Base-by-base conservation (phyloP, 2,797 vertebrate species). In the Cuniculus paca region DNA sequence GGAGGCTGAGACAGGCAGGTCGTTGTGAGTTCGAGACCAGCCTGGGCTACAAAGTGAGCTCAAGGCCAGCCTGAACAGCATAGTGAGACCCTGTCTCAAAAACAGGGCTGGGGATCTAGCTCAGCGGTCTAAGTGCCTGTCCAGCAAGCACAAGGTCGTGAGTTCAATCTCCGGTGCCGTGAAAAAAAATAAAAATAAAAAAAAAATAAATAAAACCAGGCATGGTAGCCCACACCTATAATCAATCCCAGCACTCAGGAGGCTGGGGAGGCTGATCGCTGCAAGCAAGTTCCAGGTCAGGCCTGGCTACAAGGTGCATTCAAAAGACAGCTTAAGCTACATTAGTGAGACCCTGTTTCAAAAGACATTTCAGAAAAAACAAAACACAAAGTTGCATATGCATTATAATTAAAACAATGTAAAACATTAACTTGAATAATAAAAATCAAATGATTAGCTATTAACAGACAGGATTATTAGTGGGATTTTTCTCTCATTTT, bases 401-500 rank as follows among this genome's bases (percentile, higher is more conserved):
- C 34, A 19, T 45, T 91, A 65, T 68, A 50, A 89, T 70, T 89
- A 81, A 86, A 90, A 95, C 52, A 96, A 72, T 16, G 54, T 7
- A 70, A 82, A 90, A 70, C 7, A 91, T 58, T 82, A 74, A 84
- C 78, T 39, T 31, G 31, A 39, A 84, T 72, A 90, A 20, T 90
- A 90, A 90, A 90, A 72, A 88, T 54, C 54, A 92, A 90, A 83
- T 82, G 77, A 95, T 63, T 70, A 48, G 34, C 75, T 78, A 7
- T 52, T 77, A 78, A 10, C 28, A 63, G 9, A 92, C 6, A 31
- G 42, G 88, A 89, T 85, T 26, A 85, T 24, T 26, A 72, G 13
- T 86, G 61, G 36, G 82, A 75, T 87, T 92, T 92, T 89, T 87
- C 65, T 81, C 20, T 84, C 20, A 91, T 80, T 74, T 92, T 90